Evolutionary conservation across 2,797 vertebrate species (phyloP).

Genomic region (Trachops cirrhosus): DNA sequence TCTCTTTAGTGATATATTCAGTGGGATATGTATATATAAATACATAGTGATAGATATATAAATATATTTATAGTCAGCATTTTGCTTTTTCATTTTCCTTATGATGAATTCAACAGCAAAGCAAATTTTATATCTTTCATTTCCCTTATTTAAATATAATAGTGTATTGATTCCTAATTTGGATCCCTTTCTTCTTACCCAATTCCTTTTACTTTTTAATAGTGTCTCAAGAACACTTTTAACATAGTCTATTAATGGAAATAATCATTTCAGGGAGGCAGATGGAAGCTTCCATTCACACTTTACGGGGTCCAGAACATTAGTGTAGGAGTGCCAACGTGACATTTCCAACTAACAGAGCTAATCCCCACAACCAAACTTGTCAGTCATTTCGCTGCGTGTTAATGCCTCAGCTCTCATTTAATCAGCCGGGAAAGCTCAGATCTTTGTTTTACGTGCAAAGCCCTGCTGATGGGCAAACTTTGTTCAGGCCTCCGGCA

Average conservation of each 20-base stretch:
- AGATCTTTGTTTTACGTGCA: conserved; percentile 75
- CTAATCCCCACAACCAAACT: conserved; percentile 77
- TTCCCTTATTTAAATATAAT: background rate
- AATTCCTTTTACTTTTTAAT: background rate
- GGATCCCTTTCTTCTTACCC: background rate
- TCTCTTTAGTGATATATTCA: background rate
- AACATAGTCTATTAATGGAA: background rate
- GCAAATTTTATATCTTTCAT: background rate
- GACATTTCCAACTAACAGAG: conserved; percentile 24
- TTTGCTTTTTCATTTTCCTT: background rate
- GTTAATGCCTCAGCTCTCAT: conserved; percentile 64
- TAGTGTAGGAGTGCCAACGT: conserved; percentile 22
- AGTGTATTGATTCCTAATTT: background rate
- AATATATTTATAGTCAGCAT: background rate
- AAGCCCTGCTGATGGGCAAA: conserved; percentile 64
- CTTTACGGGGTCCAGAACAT: background rate
- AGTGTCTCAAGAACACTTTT: background rate
- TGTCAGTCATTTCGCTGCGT: conserved; percentile 71
- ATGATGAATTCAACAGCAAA: background rate
- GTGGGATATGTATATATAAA: background rate
- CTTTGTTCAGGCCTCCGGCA: conserved; percentile 45
- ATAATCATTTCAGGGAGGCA: background rate
- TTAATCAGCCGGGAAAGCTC: conserved; percentile 72
- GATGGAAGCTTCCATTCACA: background rate
- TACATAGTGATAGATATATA: background rate